Conservation (phyloP, 1,140 invertebrate genomes). For the Patella vulgata region DNA sequence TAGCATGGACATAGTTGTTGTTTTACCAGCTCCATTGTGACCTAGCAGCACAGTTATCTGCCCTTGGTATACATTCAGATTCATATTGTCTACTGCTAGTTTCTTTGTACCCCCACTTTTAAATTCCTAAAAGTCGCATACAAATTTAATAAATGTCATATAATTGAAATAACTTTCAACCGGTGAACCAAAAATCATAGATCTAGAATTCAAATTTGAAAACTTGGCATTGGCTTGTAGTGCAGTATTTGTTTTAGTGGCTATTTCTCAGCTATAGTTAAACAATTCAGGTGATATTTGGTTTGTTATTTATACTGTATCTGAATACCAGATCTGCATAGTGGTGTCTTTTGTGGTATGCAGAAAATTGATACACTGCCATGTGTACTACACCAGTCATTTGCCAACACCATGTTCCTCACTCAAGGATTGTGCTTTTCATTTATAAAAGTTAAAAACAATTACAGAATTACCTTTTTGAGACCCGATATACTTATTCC, state of each 20-base stretch:
- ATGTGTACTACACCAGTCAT: no score
- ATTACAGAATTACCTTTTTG: conserved; percentile 29
- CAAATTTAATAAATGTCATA: background rate
- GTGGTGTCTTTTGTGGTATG: no score
- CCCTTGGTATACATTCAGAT: conserved; percentile 65
- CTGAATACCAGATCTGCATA: no score
- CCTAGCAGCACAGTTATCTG: conserved; percentile 68
- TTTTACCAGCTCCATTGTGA: conserved; percentile 79
- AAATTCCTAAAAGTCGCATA: conserved; percentile 28
- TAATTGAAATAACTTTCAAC: background rate
- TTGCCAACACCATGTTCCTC: no score
- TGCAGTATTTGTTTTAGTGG: background rate
- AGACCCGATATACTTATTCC: conserved; percentile 64
- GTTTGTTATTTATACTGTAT: no score
- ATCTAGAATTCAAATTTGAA: background rate
- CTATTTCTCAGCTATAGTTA: no score
- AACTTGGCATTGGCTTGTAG: background rate
- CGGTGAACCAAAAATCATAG: background rate
- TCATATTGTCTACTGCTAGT: conserved; percentile 53
- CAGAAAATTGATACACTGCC: no score
- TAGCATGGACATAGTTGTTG: conserved; percentile 73
- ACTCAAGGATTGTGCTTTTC: no score
- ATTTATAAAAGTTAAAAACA: no score
- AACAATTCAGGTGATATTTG: no score
- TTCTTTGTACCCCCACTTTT: conserved; percentile 26